Evolutionary conservation across 2,113 vertebrate genomes (phyloP), one percentile per base, ranked within the genome.

Genomic region (Gobius niger): DNA sequence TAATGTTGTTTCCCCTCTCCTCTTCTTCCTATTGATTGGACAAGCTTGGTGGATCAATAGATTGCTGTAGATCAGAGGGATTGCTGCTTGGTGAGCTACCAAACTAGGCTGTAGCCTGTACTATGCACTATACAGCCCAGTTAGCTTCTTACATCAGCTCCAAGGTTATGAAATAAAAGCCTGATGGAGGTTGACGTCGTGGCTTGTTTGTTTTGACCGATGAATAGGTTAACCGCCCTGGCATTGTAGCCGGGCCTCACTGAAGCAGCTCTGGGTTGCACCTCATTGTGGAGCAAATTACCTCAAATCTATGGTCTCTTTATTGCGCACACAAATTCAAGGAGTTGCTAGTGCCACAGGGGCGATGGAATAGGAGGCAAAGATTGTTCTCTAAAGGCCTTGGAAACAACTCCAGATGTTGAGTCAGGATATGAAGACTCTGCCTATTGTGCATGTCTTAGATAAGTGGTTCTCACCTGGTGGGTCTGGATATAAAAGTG

Each of bases 21-120:
- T 85, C 72, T 83, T 84, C 72, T 86, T 85, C 65, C 66, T 87
- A 91, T 91, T 80, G 89, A 92, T 92, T 83, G 84, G 85, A 88
- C 88, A 89, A 84, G 73, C 79, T 76, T 1, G 24, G 60, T 14
- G 57, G 81, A 90, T 92, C 89, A 83, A 91, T 92, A 90, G 86
- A 90, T 90, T 85, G 87, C 82, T 90, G 90, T 90, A 91, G 89
- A 91, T 91, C 85, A 91, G 78, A 81, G 82, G 44, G 68, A 84
- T 85, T 85, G 72, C 77, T 61, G 80, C 71, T 77, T 68, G 77
- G 74, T 68, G 68, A 78, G 70, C 82, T 64, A 72, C 73, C 84
- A 73, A 75, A 76, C 70, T 12, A 40, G 54, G 44, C 49, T 42
- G 61, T 68, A 57, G 24, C 54, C 63, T 76, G 65, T 51, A 34